Conservation (phyloP, 2,113 vertebrate genomes). For the Alouatta palliata region DNA sequence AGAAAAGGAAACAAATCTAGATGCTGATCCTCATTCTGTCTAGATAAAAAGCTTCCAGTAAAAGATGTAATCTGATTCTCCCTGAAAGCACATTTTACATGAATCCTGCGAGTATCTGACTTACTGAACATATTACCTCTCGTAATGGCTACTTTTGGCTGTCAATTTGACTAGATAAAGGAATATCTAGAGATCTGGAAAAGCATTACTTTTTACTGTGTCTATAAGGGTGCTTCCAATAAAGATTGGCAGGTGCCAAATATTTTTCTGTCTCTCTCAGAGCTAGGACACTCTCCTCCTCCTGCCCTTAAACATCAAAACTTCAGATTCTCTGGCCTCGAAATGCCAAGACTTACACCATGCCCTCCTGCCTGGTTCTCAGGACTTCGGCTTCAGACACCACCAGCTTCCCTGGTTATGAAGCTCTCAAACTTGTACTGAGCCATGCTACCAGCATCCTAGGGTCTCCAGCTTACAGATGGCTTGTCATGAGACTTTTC, state of each 20-base stretch:
- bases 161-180: background rate
- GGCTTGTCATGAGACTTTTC: background rate
- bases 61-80: background rate
- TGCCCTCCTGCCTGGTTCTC: background rate
- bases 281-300: background rate
- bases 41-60: background rate
- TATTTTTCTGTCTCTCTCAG: background rate
- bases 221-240: background rate
- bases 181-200: background rate
- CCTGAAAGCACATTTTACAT: constrained; percentile 86
- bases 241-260: background rate
- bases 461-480: background rate
- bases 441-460: background rate
- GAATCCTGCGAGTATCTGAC: constrained; percentile 85
- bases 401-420: background rate
- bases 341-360: background rate
- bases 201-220: background rate
- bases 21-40: background rate
- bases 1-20: background rate
- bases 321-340: background rate
- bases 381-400: background rate
- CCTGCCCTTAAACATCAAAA: background rate
- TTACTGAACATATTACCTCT: constrained; percentile 87
- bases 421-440: background rate
- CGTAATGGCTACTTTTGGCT: background rate